A percentile compares a stretch with the other conserved stretches of the same genome.
Evolutionary conservation across 2,113 vertebrate genomes (phyloP).

Genomic region (Menura novaehollandiae): DNA sequence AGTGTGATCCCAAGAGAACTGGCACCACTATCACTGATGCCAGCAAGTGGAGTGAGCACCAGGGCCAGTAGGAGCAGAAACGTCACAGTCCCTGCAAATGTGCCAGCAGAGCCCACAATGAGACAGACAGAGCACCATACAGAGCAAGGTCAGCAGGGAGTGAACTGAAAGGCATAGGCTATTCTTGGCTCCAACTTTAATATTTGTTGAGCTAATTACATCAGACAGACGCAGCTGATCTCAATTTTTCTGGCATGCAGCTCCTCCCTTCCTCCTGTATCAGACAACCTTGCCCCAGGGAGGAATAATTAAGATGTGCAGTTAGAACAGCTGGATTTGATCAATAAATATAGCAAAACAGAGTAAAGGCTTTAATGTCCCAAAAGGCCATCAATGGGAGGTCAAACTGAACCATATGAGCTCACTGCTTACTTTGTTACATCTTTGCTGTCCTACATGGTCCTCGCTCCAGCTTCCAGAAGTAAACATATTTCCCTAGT

Average conservation of each 20-base stretch:
- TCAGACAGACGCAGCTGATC: neutral
- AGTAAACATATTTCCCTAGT: neutral
- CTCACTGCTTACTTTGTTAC: neutral
- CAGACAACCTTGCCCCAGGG: neutral
- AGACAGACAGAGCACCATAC: neutral
- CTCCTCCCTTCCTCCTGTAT: neutral
- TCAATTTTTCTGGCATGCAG: neutral
- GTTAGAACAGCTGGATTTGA: neutral
- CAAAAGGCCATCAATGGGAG: neutral
- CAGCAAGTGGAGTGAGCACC: fast-evolving
- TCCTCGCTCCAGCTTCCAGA: neutral
- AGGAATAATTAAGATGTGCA: neutral
- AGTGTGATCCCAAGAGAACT: neutral
- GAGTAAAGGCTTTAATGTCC: neutral
- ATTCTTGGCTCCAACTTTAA: neutral
- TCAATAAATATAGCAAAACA: neutral
- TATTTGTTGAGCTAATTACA: neutral
- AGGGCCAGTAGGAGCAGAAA: neutral
- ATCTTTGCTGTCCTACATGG: neutral
- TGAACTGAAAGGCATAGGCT: neutral
- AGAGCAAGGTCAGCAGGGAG: neutral
- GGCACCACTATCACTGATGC: fast-evolving
- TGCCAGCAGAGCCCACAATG: neutral
- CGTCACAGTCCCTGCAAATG: neutral
- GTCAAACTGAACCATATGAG: neutral